phyloP scores from a whole-genome alignment of 2,888 invertebrate species.

The Synergus gifuensis region DNA sequence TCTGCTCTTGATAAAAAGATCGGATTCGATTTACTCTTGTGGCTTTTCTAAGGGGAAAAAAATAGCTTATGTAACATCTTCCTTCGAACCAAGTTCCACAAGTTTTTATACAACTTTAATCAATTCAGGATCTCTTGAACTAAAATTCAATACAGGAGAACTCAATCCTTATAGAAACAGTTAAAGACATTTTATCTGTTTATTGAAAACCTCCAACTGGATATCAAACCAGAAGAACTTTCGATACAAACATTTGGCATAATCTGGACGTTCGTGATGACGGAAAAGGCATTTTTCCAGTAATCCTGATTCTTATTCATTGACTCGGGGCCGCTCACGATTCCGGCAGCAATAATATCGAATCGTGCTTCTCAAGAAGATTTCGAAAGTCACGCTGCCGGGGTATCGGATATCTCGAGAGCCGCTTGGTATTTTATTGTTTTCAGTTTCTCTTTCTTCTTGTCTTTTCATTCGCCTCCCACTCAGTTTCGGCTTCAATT shows the following conservation, averaged over 20 bases:
- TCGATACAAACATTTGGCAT: background rate
- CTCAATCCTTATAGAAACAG: too few species aligned
- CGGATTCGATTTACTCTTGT: background rate
- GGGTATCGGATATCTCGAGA: constrained; percentile 56
- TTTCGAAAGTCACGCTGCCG: constrained; percentile 67
- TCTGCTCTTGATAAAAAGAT: too few species aligned
- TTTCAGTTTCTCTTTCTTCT: constrained; percentile 50
- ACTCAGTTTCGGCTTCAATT: constrained; percentile 19
- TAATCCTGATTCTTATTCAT: constrained; percentile 23
- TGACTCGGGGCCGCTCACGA: constrained; percentile 49
- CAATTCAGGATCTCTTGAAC: too few species aligned
- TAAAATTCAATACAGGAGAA: too few species aligned
- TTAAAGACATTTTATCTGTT: too few species aligned
- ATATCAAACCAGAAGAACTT: background rate
- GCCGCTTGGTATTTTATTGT: constrained; percentile 65
- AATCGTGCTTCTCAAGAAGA: constrained; percentile 64
- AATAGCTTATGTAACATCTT: background rate
- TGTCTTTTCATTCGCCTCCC: constrained; percentile 41
- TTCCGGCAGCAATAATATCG: constrained; percentile 54
- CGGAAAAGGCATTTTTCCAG: constrained; percentile 2
- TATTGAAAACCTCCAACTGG: too few species aligned
- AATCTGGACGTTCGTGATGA: constrained; percentile 7
- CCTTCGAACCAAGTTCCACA: background rate
- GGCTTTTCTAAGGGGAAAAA: background rate
- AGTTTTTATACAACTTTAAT: too few species aligned